These are phyloP conservation scores for Petrosia ficiformis DNA, from an alignment of 37 sponge, comb jelly and placozoan genomes.

Conservation along the genomic window DNA sequence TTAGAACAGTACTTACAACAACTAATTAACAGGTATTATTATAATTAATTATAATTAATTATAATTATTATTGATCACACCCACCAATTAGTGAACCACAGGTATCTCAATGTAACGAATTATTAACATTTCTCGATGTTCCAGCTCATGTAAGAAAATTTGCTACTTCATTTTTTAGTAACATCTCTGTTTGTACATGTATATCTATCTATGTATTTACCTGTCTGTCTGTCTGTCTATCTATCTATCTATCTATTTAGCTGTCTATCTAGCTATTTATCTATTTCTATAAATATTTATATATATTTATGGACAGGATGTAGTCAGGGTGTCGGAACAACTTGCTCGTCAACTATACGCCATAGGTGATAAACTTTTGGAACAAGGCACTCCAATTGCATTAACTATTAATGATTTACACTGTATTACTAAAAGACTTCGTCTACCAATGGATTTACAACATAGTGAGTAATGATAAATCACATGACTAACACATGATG, in stretches of 20 bases:
- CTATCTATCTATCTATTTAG: too few relatives aligned
- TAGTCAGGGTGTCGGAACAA: conserved; percentile 52
- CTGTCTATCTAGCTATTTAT: too few relatives aligned
- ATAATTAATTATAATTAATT: not conserved
- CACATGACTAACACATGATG: too few relatives aligned
- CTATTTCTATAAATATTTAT: not conserved
- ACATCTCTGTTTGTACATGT: too few relatives aligned
- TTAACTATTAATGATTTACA: conserved; percentile 76
- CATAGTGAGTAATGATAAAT: too few relatives aligned
- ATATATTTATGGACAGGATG: conserved; percentile 34
- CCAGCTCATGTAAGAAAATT: conserved; percentile 48
- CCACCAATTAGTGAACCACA: conserved; percentile 44
- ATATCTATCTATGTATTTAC: too few relatives aligned
- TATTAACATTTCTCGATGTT: conserved; percentile 66
- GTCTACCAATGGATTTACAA: conserved; percentile 61
- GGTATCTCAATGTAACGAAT: conserved; percentile 53
- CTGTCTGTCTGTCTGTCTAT: too few relatives aligned
- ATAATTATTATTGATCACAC: not conserved
- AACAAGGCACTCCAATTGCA: conserved; percentile 40
- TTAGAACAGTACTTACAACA: conserved; percentile 90
- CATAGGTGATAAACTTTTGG: conserved; percentile 64
- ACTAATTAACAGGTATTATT: conserved; percentile 72
- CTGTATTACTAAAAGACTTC: conserved; percentile 70
- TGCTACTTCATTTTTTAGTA: too few relatives aligned
- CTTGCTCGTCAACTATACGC: conserved; percentile 57